Evolutionary conservation across 2,888 invertebrate species (phyloP).

Genomic region (Drosophila flavopinicola): DNA sequence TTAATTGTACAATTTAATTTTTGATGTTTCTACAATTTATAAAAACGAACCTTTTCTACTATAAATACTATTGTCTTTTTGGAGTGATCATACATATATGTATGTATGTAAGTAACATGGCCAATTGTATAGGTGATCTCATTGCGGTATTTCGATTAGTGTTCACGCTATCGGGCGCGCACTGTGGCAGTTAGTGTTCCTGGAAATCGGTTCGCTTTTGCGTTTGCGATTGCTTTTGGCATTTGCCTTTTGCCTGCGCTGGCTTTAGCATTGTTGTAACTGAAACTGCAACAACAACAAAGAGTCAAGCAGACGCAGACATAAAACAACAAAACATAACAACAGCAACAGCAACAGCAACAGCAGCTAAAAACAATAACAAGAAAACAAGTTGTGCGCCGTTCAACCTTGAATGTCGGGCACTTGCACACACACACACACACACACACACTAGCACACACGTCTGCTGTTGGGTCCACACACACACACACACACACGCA

Average conservation of each 20-base stretch:
- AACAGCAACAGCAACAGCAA: constrained; percentile 43
- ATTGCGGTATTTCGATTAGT: too few relatives aligned
- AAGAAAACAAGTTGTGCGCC: constrained; percentile 66
- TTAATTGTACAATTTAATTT: too few relatives aligned
- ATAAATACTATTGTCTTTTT: too few relatives aligned
- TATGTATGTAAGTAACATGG: not conserved
- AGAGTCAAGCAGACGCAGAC: not conserved
- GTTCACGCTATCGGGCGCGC: constrained; percentile 45
- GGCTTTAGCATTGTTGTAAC: constrained; percentile 50
- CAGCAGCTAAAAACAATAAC: constrained; percentile 51
- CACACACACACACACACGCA: constrained; percentile 30
- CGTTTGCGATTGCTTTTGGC: constrained; percentile 36
- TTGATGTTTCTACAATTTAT: too few relatives aligned
- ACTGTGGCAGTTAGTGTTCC: constrained; percentile 3
- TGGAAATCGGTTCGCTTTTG: constrained; percentile 40
- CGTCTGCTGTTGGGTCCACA: constrained; percentile 29
- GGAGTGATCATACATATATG: too few relatives aligned
- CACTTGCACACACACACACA: constrained; percentile 51
- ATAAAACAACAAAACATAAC: constrained; percentile 33
- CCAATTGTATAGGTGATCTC: too few relatives aligned
- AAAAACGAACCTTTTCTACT: too few relatives aligned
- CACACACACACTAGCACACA: constrained; percentile 17
- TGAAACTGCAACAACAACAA: constrained; percentile 34
- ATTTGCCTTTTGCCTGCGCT: constrained; percentile 18
- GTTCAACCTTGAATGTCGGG: constrained; percentile 77